phyloP scores from a whole-genome alignment of 2,797 vertebrate genomes.

The Hylomyscus alleni region DNA sequence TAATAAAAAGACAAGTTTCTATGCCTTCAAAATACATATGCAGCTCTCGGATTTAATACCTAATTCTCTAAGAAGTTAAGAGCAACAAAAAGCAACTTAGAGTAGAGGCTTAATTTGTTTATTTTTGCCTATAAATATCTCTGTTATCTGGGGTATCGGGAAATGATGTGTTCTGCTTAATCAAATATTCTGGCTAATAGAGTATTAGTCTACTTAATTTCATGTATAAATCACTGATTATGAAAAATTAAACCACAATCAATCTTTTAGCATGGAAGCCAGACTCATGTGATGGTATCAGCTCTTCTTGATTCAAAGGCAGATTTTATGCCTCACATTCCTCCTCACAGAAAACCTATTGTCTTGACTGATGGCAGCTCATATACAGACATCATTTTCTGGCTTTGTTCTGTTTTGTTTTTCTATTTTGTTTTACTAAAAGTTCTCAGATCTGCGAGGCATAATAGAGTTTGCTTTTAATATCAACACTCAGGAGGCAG shows the following conservation, averaged over 20 bases:
- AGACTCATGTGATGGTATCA: conserved; percentile 32
- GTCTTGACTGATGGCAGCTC: not conserved
- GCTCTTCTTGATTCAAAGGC: conserved; percentile 53
- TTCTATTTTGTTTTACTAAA: conserved; percentile 23
- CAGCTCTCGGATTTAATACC: conserved; percentile 42
- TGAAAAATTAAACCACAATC: conserved; percentile 73
- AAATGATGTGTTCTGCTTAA: conserved; percentile 67
- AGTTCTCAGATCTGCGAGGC: not conserved
- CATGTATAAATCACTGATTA: conserved; percentile 56
- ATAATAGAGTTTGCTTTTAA: not conserved
- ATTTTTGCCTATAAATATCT: conserved; percentile 77
- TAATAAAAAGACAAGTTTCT: conserved; percentile 35
- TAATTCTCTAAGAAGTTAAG: conserved; percentile 64
- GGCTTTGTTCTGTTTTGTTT: not conserved
- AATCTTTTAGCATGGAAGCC: conserved; percentile 66
- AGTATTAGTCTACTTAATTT: conserved; percentile 67
- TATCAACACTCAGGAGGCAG: not conserved
- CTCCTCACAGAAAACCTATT: conserved; percentile 13
- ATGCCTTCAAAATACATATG: conserved; percentile 22
- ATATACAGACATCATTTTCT: not conserved
- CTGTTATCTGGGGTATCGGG: conserved; percentile 15
- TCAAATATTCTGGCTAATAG: conserved; percentile 77
- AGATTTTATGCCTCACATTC: conserved; percentile 18
- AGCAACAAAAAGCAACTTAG: conserved; percentile 35
- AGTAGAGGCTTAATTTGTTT: conserved; percentile 64